Base-by-base conservation (phyloP, 2,113 vertebrate species). In the Gnathonemus longibarbis region DNA sequence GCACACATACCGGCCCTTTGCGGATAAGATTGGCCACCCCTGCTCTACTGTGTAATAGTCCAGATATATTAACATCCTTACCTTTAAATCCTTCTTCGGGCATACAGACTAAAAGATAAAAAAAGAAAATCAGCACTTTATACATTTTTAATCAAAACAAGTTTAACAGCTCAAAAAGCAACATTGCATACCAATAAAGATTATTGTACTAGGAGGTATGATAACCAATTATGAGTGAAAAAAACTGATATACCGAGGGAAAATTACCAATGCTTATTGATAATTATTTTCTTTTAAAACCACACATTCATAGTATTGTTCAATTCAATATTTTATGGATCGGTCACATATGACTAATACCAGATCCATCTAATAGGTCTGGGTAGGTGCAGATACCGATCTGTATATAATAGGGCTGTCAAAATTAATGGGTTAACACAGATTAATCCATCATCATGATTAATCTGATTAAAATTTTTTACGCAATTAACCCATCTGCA, bases 21-120 rank as follows among this genome's bases (percentile, higher is more conserved):
- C 13, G 15, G 50, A 52, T 52, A 17, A 52, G 50, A 52, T 4
- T 50, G 13, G 49, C 13, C 49, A 15, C 49, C 13, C 49, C 49
- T 50, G 49, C 17, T 53, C 52, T 53, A 66, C n/a, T 66, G 62
- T 66, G 62, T 66, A 27, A 66, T 27, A 46, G 8, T 84, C 83
- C 83, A 84, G 9, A 46, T 46, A 84, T 84, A 84, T 24, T 45
- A 27, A 84, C 19, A 24, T 84, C 21, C 42, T 24, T 84, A 84
- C 83, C 83, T 84, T 84, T 84, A 84, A 84, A 84, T 84, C 83
- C 83, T 84, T 84, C 83, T 84, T 84, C 83, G 46, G 83, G 83
- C 83, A 84, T 46, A 48, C 83, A 84, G 42, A 84, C 83, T 84
- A 48, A 84, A 84, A 49, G 45, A 48, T 3, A 48, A 42, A 48